Evolutionary conservation across 2,888 invertebrate species (phyloP).

Genomic region (Petrolisthes manimaculis): DNA sequence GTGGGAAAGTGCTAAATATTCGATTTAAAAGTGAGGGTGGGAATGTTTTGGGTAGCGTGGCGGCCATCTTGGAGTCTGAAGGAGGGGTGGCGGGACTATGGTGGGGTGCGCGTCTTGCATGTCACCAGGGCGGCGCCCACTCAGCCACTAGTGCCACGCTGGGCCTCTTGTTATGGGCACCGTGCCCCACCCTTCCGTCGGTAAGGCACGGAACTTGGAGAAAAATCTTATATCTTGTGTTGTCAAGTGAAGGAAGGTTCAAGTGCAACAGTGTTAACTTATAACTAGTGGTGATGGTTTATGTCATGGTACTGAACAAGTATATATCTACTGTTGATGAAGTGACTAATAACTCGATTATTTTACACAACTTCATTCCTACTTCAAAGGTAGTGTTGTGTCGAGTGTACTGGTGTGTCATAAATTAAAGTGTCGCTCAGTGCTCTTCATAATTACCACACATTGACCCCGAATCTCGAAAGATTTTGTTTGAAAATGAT

Average conservation of each 20-base stretch:
- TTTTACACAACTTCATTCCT: conserved; percentile 8
- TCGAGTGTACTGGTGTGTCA: too few relatives aligned
- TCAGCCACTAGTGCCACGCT: conserved; percentile 35
- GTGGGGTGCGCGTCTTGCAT: conserved; percentile 41
- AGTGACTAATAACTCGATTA: conserved; percentile 9
- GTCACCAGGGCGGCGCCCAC: conserved; percentile 52
- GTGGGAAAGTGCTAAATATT: background rate
- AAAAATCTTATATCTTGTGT: too few relatives aligned
- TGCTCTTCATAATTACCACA: too few relatives aligned
- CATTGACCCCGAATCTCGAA: too few relatives aligned
- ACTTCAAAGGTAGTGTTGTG: conserved; percentile 10
- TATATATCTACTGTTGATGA: background rate
- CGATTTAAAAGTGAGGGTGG: conserved; percentile 21
- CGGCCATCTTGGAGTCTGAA: conserved; percentile 53
- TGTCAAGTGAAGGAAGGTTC: too few relatives aligned
- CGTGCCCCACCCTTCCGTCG: conserved; percentile 30
- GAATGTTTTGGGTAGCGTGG: conserved; percentile 6
- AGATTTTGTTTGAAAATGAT: too few relatives aligned
- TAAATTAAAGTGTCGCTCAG: too few relatives aligned
- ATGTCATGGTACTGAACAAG: background rate
- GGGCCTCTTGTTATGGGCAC: conserved; percentile 6
- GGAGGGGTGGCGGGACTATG: conserved; percentile 41
- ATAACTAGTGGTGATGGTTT: background rate
- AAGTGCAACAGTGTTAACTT: background rate
- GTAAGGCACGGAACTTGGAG: conserved; percentile 1